phyloP scores from a whole-genome alignment of 1,140 invertebrate species.

The Octopus sinensis region DNA sequence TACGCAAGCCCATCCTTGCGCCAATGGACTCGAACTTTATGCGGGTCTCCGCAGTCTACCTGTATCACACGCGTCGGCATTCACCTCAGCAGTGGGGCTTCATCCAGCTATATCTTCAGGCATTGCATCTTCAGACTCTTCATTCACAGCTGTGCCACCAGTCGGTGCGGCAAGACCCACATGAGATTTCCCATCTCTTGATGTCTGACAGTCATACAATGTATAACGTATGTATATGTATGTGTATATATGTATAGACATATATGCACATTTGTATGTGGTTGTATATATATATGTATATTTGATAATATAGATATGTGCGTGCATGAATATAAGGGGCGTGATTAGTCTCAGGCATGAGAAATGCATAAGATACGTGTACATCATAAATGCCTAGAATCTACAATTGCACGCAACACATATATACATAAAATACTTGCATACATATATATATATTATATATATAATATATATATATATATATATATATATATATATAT shows the following conservation, averaged over 20 bases:
- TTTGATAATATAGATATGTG: not conserved
- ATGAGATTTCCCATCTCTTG: not conserved
- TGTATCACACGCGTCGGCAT: slow-evolving; percentile 7
- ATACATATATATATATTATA: no score
- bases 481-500: no score
- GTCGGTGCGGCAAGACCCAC: slow-evolving; percentile 6
- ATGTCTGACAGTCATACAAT: not conserved
- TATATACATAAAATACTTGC: no score
- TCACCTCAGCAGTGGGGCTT: not conserved
- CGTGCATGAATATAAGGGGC: not conserved
- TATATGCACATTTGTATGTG: not conserved
- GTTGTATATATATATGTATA: not conserved
- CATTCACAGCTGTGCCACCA: slow-evolving; percentile 2
- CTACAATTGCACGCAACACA: no score
- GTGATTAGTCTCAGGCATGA: not conserved
- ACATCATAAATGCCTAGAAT: no score
- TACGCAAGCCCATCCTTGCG: not conserved
- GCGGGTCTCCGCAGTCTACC: slow-evolving; percentile 5
- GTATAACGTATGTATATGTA: not conserved
- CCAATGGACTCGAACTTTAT: slow-evolving; percentile 12
- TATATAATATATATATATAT: no score
- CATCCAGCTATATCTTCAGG: not conserved
- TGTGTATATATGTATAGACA: not conserved
- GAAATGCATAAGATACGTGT: not conserved
- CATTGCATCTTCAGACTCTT: not conserved